These are phyloP conservation scores for Macrobrachium rosenbergii DNA, from an alignment of 1,140 invertebrate species.

Conservation along the genomic window DNA sequence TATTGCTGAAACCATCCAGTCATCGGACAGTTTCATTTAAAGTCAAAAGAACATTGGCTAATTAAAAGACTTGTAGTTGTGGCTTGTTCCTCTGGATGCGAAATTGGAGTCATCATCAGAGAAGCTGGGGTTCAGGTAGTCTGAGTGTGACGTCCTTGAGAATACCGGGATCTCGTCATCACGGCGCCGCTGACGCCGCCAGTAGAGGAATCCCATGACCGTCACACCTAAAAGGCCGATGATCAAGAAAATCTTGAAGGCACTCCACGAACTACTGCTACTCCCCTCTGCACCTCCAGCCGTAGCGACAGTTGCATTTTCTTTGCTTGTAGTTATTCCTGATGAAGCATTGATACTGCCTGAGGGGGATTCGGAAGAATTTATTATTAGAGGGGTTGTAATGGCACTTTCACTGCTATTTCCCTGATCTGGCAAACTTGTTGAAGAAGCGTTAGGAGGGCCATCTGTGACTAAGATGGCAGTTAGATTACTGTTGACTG, in stretches of 20 bases:
- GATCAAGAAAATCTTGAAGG: constrained; percentile 45
- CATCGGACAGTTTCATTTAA: too few relatives aligned
- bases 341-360: background rate
- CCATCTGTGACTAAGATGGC: too few relatives aligned
- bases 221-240: constrained; percentile 27
- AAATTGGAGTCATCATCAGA: constrained; percentile 45
- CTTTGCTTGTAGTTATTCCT: constrained; percentile 8
- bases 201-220: constrained; percentile 41
- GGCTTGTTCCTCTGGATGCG: constrained; percentile 16
- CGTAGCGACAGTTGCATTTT: background rate
- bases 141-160: constrained; percentile 25
- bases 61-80: constrained; percentile 51
- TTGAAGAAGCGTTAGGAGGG: too few relatives aligned
- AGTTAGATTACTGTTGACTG: too few relatives aligned
- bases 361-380: background rate
- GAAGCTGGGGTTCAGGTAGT: constrained; percentile 58
- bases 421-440: too few relatives aligned
- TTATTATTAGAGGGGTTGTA: background rate
- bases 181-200: constrained; percentile 39
- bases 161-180: constrained; percentile 55
- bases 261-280: constrained; percentile 29
- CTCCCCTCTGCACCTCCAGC: background rate
- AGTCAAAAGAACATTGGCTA: background rate
- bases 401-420: background rate
- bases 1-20: too few relatives aligned